These are phyloP conservation scores for Dichetophora obliterata DNA, from an alignment of 2,888 invertebrate species.

Conservation along the genomic window DNA sequence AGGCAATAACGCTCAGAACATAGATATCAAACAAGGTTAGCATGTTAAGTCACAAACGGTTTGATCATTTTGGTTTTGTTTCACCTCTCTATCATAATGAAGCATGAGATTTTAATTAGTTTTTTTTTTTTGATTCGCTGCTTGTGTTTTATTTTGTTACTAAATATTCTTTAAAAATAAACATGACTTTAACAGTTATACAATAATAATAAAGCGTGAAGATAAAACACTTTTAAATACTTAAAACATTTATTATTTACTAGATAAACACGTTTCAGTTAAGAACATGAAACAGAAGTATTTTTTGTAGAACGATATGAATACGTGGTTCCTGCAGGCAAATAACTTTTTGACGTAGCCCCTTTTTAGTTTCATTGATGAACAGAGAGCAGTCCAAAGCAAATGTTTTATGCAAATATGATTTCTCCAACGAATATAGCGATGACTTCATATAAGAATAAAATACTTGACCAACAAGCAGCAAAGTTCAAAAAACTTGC, in stretches of 20 bases:
- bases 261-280: no score
- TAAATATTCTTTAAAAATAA: no score
- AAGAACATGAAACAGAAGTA: no score
- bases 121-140: neutral
- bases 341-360: no score
- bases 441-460: slow-evolving; percentile 13
- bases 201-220: neutral
- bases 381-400: no score
- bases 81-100: neutral
- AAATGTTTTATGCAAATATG: no score
- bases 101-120: neutral
- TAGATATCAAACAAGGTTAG: slow-evolving; percentile 3
- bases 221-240: neutral
- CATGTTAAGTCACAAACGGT: slow-evolving; percentile 5
- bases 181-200: no score
- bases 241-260: no score
- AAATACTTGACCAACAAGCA: neutral
- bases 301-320: no score
- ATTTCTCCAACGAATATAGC: neutral
- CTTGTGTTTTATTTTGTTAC: neutral
- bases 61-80: neutral
- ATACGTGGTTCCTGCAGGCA: no score
- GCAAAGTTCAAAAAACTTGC: slow-evolving; percentile 17
- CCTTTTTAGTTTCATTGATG: no score
- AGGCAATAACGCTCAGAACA: neutral